phyloP scores from a whole-genome alignment of 2,113 vertebrate species.

The Sinocyclocheilus maitianheensis region DNA sequence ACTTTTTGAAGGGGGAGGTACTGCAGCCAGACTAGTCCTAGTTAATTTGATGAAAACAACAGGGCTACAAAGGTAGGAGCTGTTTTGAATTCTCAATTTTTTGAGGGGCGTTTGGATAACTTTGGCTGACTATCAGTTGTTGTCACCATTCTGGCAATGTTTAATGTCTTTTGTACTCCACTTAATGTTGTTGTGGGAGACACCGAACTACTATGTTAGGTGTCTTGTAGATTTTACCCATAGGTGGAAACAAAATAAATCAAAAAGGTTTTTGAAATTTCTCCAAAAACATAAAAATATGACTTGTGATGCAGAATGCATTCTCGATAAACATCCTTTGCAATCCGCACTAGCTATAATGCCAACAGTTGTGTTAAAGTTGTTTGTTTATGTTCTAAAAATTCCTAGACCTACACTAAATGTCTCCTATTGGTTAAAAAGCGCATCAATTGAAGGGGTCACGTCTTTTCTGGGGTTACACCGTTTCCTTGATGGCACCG shows the following conservation, averaged over 20 bases:
- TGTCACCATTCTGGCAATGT: background rate
- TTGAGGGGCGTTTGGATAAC: background rate
- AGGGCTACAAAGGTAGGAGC: constrained; percentile 77
- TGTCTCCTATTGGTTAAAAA: constrained; percentile 59
- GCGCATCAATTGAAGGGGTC: constrained; percentile 55
- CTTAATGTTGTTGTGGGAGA: background rate
- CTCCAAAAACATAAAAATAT: no score
- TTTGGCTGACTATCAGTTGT: constrained; percentile 19
- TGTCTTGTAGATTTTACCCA: no score
- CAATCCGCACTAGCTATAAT: background rate
- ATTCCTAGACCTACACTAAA: constrained; percentile 45
- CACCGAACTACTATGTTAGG: background rate
- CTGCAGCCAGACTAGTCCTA: constrained; percentile 38
- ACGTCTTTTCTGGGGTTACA: constrained; percentile 61
- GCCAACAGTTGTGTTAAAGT: constrained; percentile 42
- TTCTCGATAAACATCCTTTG: background rate
- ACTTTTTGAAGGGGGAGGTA: constrained; percentile 28
- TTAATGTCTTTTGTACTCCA: background rate
- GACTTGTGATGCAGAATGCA: background rate
- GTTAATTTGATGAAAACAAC: constrained; percentile 66
- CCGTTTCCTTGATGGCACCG: constrained; percentile 66
- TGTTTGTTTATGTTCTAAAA: constrained; percentile 61
- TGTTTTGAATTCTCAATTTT: constrained; percentile 59
- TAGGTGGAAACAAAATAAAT: background rate
- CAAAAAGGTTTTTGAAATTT: background rate